A percentile compares a stretch with the other conserved stretches of the same genome.
These are phyloP conservation scores for Polydrusus pterygomalis DNA, from an alignment of 2,888 invertebrate species.

Conservation along the genomic window DNA sequence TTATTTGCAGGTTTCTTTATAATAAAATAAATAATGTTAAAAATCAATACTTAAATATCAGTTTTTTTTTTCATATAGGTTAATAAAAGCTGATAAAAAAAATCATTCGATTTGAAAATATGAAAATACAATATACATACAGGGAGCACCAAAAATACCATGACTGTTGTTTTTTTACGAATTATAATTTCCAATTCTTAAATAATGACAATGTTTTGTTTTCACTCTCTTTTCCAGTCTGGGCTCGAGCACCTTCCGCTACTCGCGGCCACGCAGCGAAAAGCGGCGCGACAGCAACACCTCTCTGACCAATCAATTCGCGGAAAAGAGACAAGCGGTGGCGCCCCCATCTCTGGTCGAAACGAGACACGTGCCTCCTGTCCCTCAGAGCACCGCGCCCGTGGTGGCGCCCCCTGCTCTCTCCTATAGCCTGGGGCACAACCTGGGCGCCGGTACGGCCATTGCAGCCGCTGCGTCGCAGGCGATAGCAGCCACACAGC, in stretches of 20 bases:
- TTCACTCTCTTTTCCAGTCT: slow-evolving; percentile 42
- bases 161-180: too few species aligned
- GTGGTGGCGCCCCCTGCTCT: slow-evolving; percentile 70
- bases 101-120: too few species aligned
- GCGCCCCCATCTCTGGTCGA: slow-evolving; percentile 49
- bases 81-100: too few species aligned
- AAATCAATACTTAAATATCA: too few species aligned
- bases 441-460: slow-evolving; percentile 87
- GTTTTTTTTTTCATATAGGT: too few species aligned
- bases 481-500: slow-evolving; percentile 96
- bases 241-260: slow-evolving; percentile 60
- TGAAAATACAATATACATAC: too few species aligned
- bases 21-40: too few species aligned
- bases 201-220: not conserved
- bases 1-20: too few species aligned
- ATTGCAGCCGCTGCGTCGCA: slow-evolving; percentile 96
- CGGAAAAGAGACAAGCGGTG: slow-evolving; percentile 73
- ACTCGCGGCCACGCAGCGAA: slow-evolving; percentile 77
- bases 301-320: slow-evolving; percentile 69
- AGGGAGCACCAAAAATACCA: too few species aligned
- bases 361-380: slow-evolving; percentile 45
- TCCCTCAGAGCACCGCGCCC: slow-evolving; percentile 50
- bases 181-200: too few species aligned
- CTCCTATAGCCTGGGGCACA: slow-evolving; percentile 85
- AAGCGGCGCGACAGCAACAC: slow-evolving; percentile 85